Evolutionary conservation across 2,888 invertebrate species (phyloP), one percentile per base, ranked within the genome.

Genomic region (Rotaria sp.): DNA sequence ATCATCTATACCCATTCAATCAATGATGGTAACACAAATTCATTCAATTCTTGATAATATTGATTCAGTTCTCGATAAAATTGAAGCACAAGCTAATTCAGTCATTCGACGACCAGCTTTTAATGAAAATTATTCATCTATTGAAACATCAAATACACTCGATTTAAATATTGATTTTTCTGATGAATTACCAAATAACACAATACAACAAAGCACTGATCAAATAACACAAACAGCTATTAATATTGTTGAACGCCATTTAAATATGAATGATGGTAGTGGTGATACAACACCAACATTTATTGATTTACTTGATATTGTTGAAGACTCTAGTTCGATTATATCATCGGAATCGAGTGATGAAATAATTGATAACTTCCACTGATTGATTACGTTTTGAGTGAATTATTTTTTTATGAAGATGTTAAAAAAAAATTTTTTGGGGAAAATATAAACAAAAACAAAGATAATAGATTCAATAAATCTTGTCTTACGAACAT

Each of bases 41-140:
- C 38, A 80, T 45, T 80, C 75, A 13, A 45, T 80, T 80, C 45
- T 80, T 26, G 75, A 80, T 80, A 45, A 80, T 80, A 80, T 80
- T 26, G 75, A 80, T 45, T 24, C 75, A 21, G 75, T 80, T 80
- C 45, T 80, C 2, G 75, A 80, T 45, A 80, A 80, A 80, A 80
- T 80, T 26, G 75, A 80, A 80, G 45, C 26, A 80, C 38, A 80
- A 80, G 38, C 75, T 10, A 80, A 80, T 80, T 80, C 75, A 41
- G 10, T 35, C 5, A 18, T 30, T 18, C 67, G 30, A 67, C 11
- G 67, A 18, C 30, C 67, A 35, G 15, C 67, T 13, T 67, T 18
- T 13, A 67, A 67, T 67, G 67, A 67, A 67, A 67, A 67, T 59
- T 59, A 59, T 59, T 10, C 59, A 59, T 4, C 15, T n/a, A 59